phyloP scores from a whole-genome alignment of 23 tunicate species.

The Styela clava region DNA sequence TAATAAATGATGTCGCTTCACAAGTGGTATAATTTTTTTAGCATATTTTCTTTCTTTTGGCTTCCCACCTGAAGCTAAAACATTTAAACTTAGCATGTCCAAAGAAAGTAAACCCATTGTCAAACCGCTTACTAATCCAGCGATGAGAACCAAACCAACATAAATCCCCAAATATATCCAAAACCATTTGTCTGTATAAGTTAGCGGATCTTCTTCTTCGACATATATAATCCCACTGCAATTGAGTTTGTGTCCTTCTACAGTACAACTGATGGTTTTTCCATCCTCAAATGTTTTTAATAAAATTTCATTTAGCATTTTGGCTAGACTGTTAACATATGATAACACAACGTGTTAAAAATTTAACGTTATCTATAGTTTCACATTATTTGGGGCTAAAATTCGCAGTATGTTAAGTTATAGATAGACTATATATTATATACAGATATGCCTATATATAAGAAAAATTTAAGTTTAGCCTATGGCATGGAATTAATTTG shows the following conservation, averaged over 20 bases:
- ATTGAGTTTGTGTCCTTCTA: constrained; percentile 21
- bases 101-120: constrained; percentile 92
- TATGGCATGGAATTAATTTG: no score
- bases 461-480: no score
- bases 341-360: no score
- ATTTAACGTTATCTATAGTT: no score
- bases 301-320: not conserved
- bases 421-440: no score
- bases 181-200: constrained; percentile 50
- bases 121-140: constrained; percentile 89
- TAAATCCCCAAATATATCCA: constrained; percentile 89
- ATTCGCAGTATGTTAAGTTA: no score
- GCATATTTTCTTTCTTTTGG: constrained; percentile 84
- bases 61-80: constrained; percentile 73
- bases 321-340: not conserved
- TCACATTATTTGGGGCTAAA: no score
- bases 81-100: constrained; percentile 74
- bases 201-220: constrained; percentile 34
- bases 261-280: not conserved
- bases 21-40: constrained; percentile 70
- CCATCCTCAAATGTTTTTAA: not conserved
- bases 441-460: no score
- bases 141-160: constrained; percentile 63
- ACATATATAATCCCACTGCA: constrained; percentile 72
- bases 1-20: constrained; percentile 78